These are phyloP conservation scores for Bemisia tabaci DNA, from an alignment of 1,140 invertebrate genomes.

Conservation along the genomic window DNA sequence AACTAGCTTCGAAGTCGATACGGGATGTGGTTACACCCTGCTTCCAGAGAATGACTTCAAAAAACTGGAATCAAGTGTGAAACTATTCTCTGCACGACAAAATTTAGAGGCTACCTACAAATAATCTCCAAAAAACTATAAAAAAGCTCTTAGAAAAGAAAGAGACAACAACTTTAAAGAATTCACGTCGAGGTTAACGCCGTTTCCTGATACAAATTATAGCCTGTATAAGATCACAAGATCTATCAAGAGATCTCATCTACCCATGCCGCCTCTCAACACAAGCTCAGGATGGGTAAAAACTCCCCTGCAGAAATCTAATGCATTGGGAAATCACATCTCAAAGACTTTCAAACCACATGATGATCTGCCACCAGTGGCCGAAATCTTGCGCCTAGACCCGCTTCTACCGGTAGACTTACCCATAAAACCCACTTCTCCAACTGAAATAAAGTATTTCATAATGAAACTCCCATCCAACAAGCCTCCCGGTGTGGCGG, in stretches of 20 bases:
- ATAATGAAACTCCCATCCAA: neutral
- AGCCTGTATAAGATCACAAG: neutral
- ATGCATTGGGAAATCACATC: neutral
- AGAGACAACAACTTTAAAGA: too few species aligned
- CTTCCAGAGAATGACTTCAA: conserved; percentile 3
- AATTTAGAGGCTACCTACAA: too few species aligned
- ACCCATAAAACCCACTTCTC: neutral
- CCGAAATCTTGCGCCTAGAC: neutral
- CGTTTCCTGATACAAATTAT: neutral
- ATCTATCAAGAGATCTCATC: neutral
- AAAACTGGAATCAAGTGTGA: neutral
- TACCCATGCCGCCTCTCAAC: neutral
- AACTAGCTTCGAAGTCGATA: conserved; percentile 13
- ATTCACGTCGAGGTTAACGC: neutral
- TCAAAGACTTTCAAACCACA: neutral
- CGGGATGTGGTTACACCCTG: conserved; percentile 6
- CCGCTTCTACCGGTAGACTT: neutral
- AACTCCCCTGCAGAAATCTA: neutral
- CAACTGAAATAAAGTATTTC: neutral
- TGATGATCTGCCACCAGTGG: neutral
- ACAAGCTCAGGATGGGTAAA: neutral
- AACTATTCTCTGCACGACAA: conserved; percentile 6
- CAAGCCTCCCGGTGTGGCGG: neutral
- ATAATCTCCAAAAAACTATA: too few species aligned
- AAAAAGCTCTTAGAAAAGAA: too few species aligned